These are phyloP conservation scores for Microtus pennsylvanicus DNA, from an alignment of 2,113 vertebrate genomes.

Conservation along the genomic window DNA sequence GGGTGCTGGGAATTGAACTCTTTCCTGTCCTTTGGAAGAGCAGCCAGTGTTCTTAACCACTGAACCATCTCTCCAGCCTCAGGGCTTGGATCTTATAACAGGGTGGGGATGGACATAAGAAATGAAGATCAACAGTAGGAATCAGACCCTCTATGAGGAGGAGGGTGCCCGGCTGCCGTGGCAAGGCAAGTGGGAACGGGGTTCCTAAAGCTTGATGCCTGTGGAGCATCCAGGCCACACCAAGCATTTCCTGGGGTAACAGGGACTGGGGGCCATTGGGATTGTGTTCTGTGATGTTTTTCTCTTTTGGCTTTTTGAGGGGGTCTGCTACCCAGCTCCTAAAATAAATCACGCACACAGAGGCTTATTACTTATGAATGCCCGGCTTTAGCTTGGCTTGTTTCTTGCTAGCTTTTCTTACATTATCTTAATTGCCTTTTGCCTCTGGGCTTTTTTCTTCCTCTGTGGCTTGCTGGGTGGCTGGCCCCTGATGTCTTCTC, in stretches of 20 bases:
- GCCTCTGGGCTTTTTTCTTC: too few relatives aligned
- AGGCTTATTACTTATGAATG: too few relatives aligned
- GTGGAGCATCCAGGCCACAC: not conserved
- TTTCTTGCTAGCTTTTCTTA: too few relatives aligned
- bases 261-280: not conserved
- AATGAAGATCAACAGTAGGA: not conserved
- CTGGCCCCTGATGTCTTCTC: too few relatives aligned
- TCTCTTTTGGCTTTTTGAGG: too few relatives aligned
- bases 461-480: too few relatives aligned
- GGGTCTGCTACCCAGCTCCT: too few relatives aligned
- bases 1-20: not conserved
- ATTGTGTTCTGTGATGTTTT: too few relatives aligned
- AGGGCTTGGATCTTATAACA: not conserved
- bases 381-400: too few relatives aligned
- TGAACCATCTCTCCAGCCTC: not conserved
- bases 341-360: too few relatives aligned
- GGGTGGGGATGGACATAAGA: fast-evolving
- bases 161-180: not conserved
- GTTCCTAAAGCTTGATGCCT: not conserved
- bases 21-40: not conserved
- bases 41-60: not conserved
- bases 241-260: not conserved
- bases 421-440: too few relatives aligned
- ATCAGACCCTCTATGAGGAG: not conserved
- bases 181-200: too few relatives aligned